phyloP scores from a whole-genome alignment of 2,797 vertebrate genomes.

The Fundulus diaphanus region DNA sequence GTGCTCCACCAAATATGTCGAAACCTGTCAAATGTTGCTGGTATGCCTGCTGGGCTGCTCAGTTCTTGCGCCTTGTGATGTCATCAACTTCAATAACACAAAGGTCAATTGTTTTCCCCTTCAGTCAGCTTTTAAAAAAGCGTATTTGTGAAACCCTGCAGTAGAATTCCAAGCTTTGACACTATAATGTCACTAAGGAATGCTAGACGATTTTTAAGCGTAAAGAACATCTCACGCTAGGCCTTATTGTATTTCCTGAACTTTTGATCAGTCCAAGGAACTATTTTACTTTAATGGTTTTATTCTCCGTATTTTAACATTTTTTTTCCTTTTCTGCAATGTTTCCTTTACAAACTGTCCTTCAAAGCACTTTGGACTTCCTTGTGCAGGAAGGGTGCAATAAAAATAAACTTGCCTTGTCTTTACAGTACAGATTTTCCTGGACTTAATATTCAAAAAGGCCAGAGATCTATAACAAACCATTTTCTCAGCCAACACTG shows the following conservation, averaged over 20 bases:
- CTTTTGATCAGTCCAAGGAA: background rate
- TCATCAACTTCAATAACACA: too few species aligned
- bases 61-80: too few species aligned
- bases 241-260: background rate
- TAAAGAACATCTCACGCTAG: too few species aligned
- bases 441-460: background rate
- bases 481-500: slow-evolving; percentile 42
- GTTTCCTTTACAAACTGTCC: background rate
- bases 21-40: too few species aligned
- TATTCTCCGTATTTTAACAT: background rate
- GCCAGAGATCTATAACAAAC: background rate
- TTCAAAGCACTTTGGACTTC: background rate
- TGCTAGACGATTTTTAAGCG: too few species aligned
- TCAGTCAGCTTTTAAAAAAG: background rate
- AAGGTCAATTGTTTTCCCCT: too few species aligned
- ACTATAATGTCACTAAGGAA: too few species aligned
- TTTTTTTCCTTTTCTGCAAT: background rate
- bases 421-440: slow-evolving; percentile 23
- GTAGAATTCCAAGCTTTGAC: background rate
- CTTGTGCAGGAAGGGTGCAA: background rate
- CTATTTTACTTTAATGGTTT: background rate
- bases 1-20: too few species aligned
- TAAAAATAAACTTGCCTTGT: background rate
- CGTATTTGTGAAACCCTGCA: background rate
- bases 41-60: too few species aligned